These are phyloP conservation scores for Rhinopithecus roxellana DNA, from an alignment of 2,113 vertebrate genomes.

Conservation along the genomic window DNA sequence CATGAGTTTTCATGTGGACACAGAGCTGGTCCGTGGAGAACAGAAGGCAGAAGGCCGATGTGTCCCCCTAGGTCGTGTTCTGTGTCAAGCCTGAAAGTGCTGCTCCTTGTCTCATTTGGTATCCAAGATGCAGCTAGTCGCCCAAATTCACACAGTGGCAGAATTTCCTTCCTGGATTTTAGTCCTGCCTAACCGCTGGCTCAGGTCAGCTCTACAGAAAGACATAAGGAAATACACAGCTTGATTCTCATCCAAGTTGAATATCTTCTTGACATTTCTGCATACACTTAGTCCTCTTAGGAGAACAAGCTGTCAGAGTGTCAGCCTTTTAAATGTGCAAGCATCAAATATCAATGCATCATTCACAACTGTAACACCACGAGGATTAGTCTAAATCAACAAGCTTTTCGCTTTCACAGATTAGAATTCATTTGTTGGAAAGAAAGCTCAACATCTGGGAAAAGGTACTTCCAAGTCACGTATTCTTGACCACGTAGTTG, in stretches of 20 bases:
- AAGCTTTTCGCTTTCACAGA: conserved; percentile 16
- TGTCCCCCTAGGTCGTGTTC: accelerated
- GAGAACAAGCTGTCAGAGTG: background rate
- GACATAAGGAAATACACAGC: background rate
- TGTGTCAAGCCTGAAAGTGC: background rate
- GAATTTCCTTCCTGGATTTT: background rate
- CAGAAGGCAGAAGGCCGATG: background rate
- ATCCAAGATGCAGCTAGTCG: background rate
- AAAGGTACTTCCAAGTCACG: background rate
- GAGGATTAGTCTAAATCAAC: conserved; percentile 47
- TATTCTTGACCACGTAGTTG: background rate
- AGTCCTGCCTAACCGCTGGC: background rate
- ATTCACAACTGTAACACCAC: background rate
- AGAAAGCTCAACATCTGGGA: background rate
- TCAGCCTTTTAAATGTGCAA: background rate
- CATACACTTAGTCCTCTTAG: background rate
- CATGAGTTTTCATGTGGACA: accelerated
- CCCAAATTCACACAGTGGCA: accelerated
- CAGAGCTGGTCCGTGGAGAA: background rate
- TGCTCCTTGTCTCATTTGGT: background rate
- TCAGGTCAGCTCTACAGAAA: background rate
- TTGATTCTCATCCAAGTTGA: background rate
- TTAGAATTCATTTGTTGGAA: conserved; percentile 23
- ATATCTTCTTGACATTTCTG: conserved; percentile 30
- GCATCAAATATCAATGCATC: background rate